A percentile compares a stretch with the other conserved stretches of the same genome.
phyloP scores from a whole-genome alignment of 2,113 vertebrate species.

The Gobiocypris rarus region DNA sequence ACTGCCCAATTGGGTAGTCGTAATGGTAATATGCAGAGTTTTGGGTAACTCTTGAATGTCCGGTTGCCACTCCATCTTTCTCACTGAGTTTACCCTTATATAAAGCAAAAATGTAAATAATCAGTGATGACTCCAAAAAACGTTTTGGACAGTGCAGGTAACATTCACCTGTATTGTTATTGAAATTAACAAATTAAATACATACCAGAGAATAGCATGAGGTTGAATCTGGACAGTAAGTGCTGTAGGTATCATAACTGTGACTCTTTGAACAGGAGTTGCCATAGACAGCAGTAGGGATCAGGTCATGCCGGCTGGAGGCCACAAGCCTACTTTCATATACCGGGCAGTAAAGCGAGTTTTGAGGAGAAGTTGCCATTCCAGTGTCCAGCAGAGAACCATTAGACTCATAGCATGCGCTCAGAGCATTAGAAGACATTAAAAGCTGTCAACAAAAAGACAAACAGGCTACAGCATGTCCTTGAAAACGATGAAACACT shows the following conservation, averaged over 20 bases:
- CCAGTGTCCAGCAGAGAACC: constrained; percentile 78
- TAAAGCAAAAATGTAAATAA: constrained; percentile 32
- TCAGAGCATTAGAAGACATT: constrained; percentile 87
- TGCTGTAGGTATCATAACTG: constrained; percentile 50
- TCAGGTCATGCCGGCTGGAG: constrained; percentile 88
- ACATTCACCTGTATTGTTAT: background rate
- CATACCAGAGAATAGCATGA: constrained; percentile 33
- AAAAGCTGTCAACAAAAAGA: constrained; percentile 79
- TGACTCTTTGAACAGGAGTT: constrained; percentile 85
- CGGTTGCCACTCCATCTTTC: constrained; percentile 82
- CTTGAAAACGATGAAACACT: background rate
- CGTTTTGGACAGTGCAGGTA: background rate
- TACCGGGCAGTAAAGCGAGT: constrained; percentile 85
- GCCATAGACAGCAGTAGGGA: constrained; percentile 86
- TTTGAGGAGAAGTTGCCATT: constrained; percentile 77
- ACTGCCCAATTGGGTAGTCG: constrained; percentile 88
- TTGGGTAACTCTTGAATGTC: constrained; percentile 82
- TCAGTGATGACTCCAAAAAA: background rate
- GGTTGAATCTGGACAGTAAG: constrained; percentile 24
- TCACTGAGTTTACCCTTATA: constrained; percentile 85
- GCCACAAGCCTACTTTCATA: constrained; percentile 88
- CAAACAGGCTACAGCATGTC: background rate
- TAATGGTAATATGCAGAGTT: constrained; percentile 87
- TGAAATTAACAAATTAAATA: background rate
- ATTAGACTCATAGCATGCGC: constrained; percentile 86